Evolutionary conservation across 2,113 vertebrate genomes (phyloP), one percentile per base, ranked within the genome.

Genomic region (Vidua macroura): DNA sequence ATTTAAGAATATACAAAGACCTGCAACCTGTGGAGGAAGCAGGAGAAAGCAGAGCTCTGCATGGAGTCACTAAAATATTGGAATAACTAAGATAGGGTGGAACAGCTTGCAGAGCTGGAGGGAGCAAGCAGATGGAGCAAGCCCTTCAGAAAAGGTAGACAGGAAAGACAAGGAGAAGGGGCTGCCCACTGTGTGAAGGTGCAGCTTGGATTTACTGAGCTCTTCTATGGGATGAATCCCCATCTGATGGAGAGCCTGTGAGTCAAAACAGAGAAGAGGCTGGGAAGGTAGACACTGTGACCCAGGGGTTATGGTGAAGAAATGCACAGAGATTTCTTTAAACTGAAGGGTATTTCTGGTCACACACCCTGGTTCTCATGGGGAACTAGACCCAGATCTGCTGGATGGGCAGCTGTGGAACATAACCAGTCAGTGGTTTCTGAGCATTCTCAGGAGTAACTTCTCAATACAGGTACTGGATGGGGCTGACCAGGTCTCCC

Each of bases 181-280:
- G 5, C 5, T n/a, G 8, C 51, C 8, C 27, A 39, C 23, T 37
- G 7, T 49, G 31, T 14, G 17, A 46, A 83, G 15, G 31, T 70
- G 14, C n/a, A 53, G 25, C 6, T 9, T 64, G 33, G 35, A 13
- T 59, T 24, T 68, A 33, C 0, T 0, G 41, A 83, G 19, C 16
- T 73, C 11, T 53, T 13, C 37, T 31, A 0, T 24, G n/a, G 27
- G 16, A 19, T 48, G 27, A 73, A 30, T 9, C 3, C 9, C 5
- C 68, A 21, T 5, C 25, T 66, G 39, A 3, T 62, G 41, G 35
- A 88, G 14, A 73, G 27, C 37, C 58, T 67, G 35, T 35, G 39
- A 9, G 30, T 76, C 24, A 64, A 44, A 46, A 55, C 25, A 91
- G 21, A 48, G 30, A 13, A 56, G 28, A 58, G 15, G 17, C 27